Evolutionary conservation across 2,888 invertebrate species (phyloP).

Genomic region (Habrosyne pyritoides): DNA sequence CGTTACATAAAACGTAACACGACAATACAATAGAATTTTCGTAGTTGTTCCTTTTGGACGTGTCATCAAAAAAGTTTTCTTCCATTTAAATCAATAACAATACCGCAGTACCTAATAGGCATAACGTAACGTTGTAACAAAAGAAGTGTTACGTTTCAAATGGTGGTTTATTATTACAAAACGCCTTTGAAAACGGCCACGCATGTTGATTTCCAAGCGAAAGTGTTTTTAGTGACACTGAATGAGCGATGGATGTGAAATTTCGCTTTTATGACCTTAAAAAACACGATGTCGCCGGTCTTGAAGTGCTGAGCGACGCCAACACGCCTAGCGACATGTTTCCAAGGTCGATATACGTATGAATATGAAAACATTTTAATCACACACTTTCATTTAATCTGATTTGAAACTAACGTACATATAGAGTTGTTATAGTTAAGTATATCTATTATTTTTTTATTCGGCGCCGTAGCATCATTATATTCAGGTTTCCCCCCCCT

Average conservation of each 20-base stretch:
- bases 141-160: slow-evolving; percentile 36
- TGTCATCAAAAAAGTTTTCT: slow-evolving; percentile 11
- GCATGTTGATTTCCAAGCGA: slow-evolving; percentile 40
- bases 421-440: too few species aligned
- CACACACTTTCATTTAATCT: slow-evolving; percentile 10
- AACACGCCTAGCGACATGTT: slow-evolving; percentile 3
- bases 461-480: too few species aligned
- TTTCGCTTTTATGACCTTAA: slow-evolving; percentile 56
- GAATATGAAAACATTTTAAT: slow-evolving; percentile 12
- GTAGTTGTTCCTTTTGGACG: neutral
- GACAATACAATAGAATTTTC: neutral
- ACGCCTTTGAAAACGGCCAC: slow-evolving; percentile 25
- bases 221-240: slow-evolving; percentile 50
- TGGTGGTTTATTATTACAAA: slow-evolving; percentile 33
- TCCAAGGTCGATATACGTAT: slow-evolving; percentile 10
- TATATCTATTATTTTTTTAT: too few species aligned
- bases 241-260: slow-evolving; percentile 34
- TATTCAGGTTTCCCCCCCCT: too few species aligned
- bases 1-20: neutral
- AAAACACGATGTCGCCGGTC: slow-evolving; percentile 18
- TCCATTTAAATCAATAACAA: slow-evolving; percentile 21
- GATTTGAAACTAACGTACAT: neutral
- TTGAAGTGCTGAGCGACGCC: neutral
- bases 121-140: slow-evolving; percentile 35
- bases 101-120: slow-evolving; percentile 29